Percentiles rank a stretch among this genome's conserved stretches.
These are phyloP conservation scores for Anguilla rostrata DNA, from an alignment of 2,113 vertebrate genomes.

Conservation along the genomic window DNA sequence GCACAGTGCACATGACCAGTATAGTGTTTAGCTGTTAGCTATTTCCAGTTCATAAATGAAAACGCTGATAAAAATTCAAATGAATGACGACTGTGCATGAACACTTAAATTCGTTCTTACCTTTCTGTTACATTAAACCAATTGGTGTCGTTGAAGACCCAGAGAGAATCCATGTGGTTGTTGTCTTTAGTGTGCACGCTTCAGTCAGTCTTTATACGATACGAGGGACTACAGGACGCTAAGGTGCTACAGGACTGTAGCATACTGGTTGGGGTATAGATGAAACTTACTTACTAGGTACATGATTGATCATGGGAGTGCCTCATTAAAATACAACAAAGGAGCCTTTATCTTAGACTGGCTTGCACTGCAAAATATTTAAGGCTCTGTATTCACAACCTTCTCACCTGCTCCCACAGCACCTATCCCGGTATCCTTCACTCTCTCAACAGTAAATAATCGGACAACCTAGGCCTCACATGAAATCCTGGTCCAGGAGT, in stretches of 20 bases:
- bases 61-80: neutral
- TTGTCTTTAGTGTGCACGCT: neutral
- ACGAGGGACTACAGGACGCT: neutral
- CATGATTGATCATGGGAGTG: neutral
- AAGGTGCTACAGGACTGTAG: neutral
- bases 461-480: neutral
- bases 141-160: neutral
- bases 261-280: neutral
- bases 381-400: neutral
- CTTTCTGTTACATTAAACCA: neutral
- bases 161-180: neutral
- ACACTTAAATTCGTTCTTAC: neutral
- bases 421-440: neutral
- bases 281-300: neutral
- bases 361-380: neutral
- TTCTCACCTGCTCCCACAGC: neutral
- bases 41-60: neutral
- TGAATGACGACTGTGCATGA: neutral
- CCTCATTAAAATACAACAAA: neutral
- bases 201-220: neutral
- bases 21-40: neutral
- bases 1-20: constrained; percentile 37
- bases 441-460: neutral
- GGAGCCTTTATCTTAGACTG: neutral
- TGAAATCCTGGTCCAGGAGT: neutral